Base-by-base conservation (phyloP, 2,888 invertebrate genomes). In the Girardia tigrina region DNA sequence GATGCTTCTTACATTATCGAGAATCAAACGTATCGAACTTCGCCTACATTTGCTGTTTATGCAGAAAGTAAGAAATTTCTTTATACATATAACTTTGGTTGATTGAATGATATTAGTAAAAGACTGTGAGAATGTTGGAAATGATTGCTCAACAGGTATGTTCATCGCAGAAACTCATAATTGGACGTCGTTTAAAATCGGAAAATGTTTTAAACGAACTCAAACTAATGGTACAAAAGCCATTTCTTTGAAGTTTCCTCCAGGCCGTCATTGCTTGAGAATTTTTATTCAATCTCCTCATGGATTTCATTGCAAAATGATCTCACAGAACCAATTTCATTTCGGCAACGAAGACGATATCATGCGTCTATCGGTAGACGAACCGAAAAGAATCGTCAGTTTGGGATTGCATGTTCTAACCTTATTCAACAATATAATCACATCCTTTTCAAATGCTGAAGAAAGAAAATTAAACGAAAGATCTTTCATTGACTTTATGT, bases 281-380 rank as follows among this genome's bases (percentile, higher is more conserved):
- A 28, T 77, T 28, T 77, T 27, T n/a, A 74, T 71, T 16, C n/a
- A 42, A 1, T 80, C 83, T 6, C 83, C 83, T 0, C 79, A 84
- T 4, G 83, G 83, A 20, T 82, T 82, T 77, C 82, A 83, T 76
- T 79, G 83, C 29, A 83, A 84, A 76, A 78, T 84, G 71, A 81
- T 81, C 77, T 84, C 84, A 28, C 80, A 82, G 1, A 81, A 80
- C 8, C 81, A 80, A 75, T 84, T 84, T 79, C 80, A 81, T 36
- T 82, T 84, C 79, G 83, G 83, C 0, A 83, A 83, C 78, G 84
- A 84, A 77, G 84, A 84, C 72, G 81, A 81, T 4, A 81, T 84
- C 29, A 82, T 84, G 82, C 79, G 80, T 36, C 80, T 82, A 75
- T 80, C 83, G 1, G 81, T 81, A 12, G 81, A 82, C 80, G 84